Evolutionary conservation across 1,140 invertebrate genomes (phyloP), one percentile per base, ranked within the genome.

Genomic region (Drosophila grimshawi): DNA sequence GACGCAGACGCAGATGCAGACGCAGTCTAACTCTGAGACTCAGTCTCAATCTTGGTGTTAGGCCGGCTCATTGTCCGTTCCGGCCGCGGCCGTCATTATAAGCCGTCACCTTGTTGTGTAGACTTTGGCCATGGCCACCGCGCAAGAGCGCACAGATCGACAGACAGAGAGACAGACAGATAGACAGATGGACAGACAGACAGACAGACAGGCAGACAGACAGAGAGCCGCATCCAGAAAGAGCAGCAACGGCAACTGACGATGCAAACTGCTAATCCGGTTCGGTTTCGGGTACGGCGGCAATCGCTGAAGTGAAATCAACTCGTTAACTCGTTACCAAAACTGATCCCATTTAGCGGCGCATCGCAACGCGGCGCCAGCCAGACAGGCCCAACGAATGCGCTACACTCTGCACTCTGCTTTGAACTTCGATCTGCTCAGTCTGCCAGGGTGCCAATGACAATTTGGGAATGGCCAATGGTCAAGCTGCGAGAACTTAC

Each of bases 251-350:
- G 46, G 11, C 33, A 56, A 48, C 51, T 48, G 41, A 55, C 60
- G 49, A 5, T 56, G 48, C 75, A 70, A 69, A 89, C 85, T 78
- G 85, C 80, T 89, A 90, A 89, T 89, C 85, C 85, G 85, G 85
- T 88, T 88, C 80, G 37, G 51, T 56, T 73, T 67, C 56, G 70
- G 45, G 66, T 55, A 62, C 76, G 75, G 77, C 79, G 76, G 89
- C 90, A 91, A 91, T 91, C 89, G 79, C 74, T 85, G 83, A 80
- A 91, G 85, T 81, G 89, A 91, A 91, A 91, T 91, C 89, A 91
- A 91, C 89, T 91, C 89, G 89, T 91, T 91, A 91, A 91, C 89
- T 91, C 83, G 88, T 91, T 91, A 91, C 88, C 88, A 89, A 89
- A 89, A 89, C 85, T 89, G 85, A 89, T 89, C 81, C 86, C 86